phyloP scores from a whole-genome alignment of 2,113 vertebrate species.

The Thunnus thynnus region DNA sequence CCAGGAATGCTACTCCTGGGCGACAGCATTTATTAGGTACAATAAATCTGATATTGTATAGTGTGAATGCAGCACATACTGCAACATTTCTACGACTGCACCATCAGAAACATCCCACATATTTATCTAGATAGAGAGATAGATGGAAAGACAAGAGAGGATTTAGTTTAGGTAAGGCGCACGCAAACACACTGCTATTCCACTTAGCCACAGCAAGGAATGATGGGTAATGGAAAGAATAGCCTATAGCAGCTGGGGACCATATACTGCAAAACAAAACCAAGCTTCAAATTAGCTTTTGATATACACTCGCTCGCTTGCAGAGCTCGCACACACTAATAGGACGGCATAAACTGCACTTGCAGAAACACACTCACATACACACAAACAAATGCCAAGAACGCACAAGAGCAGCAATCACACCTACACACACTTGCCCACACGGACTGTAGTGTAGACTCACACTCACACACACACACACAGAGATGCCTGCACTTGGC shows the following conservation, averaged over 20 bases:
- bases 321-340: background rate
- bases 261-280: slow-evolving; percentile 14
- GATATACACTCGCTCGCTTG: background rate
- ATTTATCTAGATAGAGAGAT: background rate
- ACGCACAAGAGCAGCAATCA: slow-evolving; percentile 14
- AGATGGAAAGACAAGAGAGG: background rate
- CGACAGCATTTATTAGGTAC: too few species aligned
- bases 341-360: background rate
- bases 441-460: background rate
- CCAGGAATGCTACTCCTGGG: too few species aligned
- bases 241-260: slow-evolving; percentile 34
- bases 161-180: background rate
- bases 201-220: slow-evolving; percentile 21
- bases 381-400: slow-evolving; percentile 20
- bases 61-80: too few species aligned
- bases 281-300: slow-evolving; percentile 39
- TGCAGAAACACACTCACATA: background rate
- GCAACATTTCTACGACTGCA: background rate
- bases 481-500: slow-evolving; percentile 54
- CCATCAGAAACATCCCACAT: background rate
- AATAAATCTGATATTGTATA: too few species aligned
- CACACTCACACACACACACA: slow-evolving; percentile 23
- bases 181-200: background rate
- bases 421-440: slow-evolving; percentile 42
- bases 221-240: slow-evolving; percentile 50